Evolutionary conservation across 2,797 vertebrate species (phyloP).

Genomic region (Synaphobranchus kaupii): DNA sequence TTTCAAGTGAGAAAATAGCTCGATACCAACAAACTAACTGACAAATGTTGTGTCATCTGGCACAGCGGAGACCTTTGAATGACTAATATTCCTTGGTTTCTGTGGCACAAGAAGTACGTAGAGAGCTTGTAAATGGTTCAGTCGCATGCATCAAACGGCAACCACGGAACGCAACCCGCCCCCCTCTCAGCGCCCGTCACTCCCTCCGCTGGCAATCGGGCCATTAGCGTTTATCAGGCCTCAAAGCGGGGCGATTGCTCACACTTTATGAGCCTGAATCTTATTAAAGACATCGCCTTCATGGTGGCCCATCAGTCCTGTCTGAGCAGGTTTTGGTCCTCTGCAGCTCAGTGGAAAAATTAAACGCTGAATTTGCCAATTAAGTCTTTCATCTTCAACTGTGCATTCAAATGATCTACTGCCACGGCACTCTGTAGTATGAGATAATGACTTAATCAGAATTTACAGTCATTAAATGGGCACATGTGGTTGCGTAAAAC

Average conservation of each 20-base stretch:
- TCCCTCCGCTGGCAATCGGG: background rate
- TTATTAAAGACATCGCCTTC: slow-evolving; percentile 6
- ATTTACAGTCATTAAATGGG: background rate
- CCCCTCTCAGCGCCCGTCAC: background rate
- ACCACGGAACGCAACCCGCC: background rate
- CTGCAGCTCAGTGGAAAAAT: slow-evolving; percentile 5
- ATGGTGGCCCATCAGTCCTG: background rate
- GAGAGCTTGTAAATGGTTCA: slow-evolving; percentile 16
- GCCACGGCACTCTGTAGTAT: background rate
- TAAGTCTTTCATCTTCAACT: background rate
- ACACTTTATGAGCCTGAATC: background rate
- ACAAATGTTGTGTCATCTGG: background rate
- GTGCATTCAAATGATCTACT: background rate
- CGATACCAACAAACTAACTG: background rate
- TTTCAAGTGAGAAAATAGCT: slow-evolving; percentile 2
- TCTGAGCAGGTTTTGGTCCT: slow-evolving; percentile 8
- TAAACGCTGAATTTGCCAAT: background rate
- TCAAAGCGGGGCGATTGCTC: slow-evolving; percentile 23
- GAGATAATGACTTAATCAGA: background rate
- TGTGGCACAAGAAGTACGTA: background rate
- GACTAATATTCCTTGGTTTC: slow-evolving; percentile 17
- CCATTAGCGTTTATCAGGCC: slow-evolving; percentile 28
- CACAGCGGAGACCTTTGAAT: background rate
- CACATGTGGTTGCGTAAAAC: background rate
- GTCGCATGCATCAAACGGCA: background rate